These are phyloP conservation scores for Mythimna lalbum DNA, from an alignment of 2,888 invertebrate species.

Conservation along the genomic window DNA sequence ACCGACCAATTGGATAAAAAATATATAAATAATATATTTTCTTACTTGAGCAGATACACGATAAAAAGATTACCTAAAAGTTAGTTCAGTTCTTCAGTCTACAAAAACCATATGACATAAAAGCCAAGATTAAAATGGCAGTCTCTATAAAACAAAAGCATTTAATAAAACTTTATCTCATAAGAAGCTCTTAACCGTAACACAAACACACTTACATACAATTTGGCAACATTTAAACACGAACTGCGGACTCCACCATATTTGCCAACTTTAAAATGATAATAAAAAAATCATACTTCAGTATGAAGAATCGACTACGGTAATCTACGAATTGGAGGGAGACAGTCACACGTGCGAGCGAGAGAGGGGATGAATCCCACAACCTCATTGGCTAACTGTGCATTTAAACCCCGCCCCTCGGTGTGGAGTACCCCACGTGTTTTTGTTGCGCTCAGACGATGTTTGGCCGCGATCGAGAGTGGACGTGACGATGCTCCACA, in stretches of 20 bases:
- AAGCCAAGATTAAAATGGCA: conserved; percentile 32
- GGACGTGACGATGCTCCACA: conserved; percentile 70
- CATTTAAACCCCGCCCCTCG: conserved; percentile 73
- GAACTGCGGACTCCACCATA: conserved; percentile 68
- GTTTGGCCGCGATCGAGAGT: conserved; percentile 66
- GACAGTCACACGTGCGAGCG: conserved; percentile 55
- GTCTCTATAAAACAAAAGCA: conserved; percentile 39
- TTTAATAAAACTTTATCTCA: conserved; percentile 59
- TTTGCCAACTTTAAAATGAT: conserved; percentile 79
- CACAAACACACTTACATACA: conserved; percentile 68
- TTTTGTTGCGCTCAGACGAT: conserved; percentile 82
- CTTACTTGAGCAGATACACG: background rate
- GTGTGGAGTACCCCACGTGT: conserved; percentile 77
- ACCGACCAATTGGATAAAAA: background rate
- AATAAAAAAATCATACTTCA: conserved; percentile 83
- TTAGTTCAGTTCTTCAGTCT: too few species aligned
- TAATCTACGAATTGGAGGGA: conserved; percentile 78
- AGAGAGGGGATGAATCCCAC: conserved; percentile 45
- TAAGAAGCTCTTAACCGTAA: conserved; percentile 58
- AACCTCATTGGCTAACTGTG: conserved; percentile 68
- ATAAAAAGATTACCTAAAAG: background rate
- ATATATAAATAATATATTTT: background rate
- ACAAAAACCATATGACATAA: background rate
- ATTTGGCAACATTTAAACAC: conserved; percentile 75
- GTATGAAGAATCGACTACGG: conserved; percentile 84